Evolutionary conservation across 1,140 invertebrate species (phyloP), one percentile per base, ranked within the genome.

Genomic region (Colletes latitarsis): DNA sequence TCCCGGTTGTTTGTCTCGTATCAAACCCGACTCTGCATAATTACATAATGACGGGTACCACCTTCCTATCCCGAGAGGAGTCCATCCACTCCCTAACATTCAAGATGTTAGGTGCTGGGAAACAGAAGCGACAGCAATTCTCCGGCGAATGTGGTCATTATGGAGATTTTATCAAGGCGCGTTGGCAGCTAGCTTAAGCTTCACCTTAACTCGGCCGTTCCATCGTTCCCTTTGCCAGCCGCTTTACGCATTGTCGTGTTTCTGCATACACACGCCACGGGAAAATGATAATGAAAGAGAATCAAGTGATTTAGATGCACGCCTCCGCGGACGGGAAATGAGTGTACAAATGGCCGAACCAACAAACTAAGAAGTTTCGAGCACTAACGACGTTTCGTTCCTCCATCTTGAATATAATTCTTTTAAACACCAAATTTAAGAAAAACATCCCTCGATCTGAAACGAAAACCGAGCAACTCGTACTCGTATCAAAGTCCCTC

Each of bases 161-260:
- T 88, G 86, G 85, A 89, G 89, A 92, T 91, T 90, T 92, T 92
- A 91, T 92, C 90, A 88, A 89, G 86, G 89, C 82, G 81, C 87
- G 87, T 88, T 90, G 86, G 89, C 84, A 89, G 81, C 79, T 70
- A 82, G 85, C 60, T 84, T 81, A 81, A 75, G 82, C 86, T 88
- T 89, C 88, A 82, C 84, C 87, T 90, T 89, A 83, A 87, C 81
- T 87, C 82, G 74, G 78, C 67, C 76, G 74, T 88, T 88, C 77
- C 67, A 39, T 57, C 80, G 80, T 88, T 82, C 82, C 83, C 88
- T 89, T 90, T 84, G 82, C 87, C 77, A 63, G 43, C 14, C 74
- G 78, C 75, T 84, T 86, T 74, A 82, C 70, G 76, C 70, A 84
- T 84, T 71, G 72, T 85, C 77, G 17, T 68, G 60, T 71, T 46